Evolutionary conservation across 2,888 invertebrate species (phyloP).

Genomic region (Limnephilus lunatus): DNA sequence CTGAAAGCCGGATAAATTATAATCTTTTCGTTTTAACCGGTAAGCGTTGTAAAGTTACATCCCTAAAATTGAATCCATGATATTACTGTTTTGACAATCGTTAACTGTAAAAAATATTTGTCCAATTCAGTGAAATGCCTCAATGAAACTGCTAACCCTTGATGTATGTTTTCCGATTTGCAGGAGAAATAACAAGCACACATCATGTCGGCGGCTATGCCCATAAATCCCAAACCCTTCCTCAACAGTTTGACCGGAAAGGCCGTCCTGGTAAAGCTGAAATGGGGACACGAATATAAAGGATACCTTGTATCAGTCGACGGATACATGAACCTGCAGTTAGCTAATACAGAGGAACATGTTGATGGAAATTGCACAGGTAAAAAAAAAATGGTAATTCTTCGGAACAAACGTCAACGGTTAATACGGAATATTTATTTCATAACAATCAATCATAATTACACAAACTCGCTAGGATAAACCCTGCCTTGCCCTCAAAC

Average conservation of each 20-base stretch:
- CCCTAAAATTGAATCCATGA: neutral
- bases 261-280: conserved; percentile 97
- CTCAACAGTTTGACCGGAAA: conserved; percentile 98
- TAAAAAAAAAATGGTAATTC: conserved; percentile 68
- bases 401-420: too few species aligned
- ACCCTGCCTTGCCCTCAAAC: too few species aligned
- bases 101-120: neutral
- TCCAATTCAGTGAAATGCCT: neutral
- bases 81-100: neutral
- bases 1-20: neutral
- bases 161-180: neutral
- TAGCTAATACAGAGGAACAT: conserved; percentile 98
- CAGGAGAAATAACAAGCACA: neutral
- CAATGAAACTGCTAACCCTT: neutral
- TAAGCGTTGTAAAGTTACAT: neutral
- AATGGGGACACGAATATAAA: conserved; percentile 99
- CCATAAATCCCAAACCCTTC: conserved; percentile 99
- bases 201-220: conserved; percentile 90
- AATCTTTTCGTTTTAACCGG: neutral
- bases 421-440: too few species aligned
- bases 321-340: conserved; percentile 99
- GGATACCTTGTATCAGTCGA: conserved; percentile 98
- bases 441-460: too few species aligned
- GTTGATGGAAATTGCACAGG: conserved; percentile 95
- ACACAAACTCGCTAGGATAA: too few species aligned